Evolutionary conservation across 35 echinoderm and acorn worm species (phyloP).

Genomic region (Apostichopus parvimensis): DNA sequence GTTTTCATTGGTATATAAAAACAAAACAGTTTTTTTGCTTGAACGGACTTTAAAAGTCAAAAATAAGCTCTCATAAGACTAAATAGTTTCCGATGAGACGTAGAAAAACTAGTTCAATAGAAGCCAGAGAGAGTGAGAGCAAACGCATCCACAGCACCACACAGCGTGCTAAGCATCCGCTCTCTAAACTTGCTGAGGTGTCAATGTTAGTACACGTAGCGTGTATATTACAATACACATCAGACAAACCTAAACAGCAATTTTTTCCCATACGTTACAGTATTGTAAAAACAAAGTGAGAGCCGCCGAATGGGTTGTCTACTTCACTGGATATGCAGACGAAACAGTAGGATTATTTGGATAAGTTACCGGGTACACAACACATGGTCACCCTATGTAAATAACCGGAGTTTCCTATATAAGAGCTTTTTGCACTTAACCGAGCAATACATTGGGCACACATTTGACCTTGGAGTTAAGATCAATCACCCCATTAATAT

Average conservation of each 20-base stretch:
- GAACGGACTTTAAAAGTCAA: background rate
- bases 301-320: background rate
- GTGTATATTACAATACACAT: background rate
- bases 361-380: slow-evolving; percentile 21
- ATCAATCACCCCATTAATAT: slow-evolving; percentile 3
- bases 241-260: background rate
- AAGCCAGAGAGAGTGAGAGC: background rate
- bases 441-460: slow-evolving; percentile 11
- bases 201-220: background rate
- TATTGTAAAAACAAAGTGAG: slow-evolving; percentile 15
- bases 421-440: background rate
- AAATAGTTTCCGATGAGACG: background rate
- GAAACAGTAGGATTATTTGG: slow-evolving; percentile 27
- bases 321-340: background rate
- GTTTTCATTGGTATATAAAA: too few species aligned
- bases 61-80: background rate
- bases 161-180: background rate
- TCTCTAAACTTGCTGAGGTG: slow-evolving; percentile 33
- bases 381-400: slow-evolving; percentile 43
- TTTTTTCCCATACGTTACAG: slow-evolving; percentile 15
- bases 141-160: background rate
- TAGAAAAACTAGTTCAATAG: background rate
- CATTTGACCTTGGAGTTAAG: slow-evolving; percentile 35
- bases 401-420: slow-evolving; percentile 10
- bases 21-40: background rate